Conservation (phyloP, 2,888 invertebrate genomes). For the Tuberolachnus salignus region DNA sequence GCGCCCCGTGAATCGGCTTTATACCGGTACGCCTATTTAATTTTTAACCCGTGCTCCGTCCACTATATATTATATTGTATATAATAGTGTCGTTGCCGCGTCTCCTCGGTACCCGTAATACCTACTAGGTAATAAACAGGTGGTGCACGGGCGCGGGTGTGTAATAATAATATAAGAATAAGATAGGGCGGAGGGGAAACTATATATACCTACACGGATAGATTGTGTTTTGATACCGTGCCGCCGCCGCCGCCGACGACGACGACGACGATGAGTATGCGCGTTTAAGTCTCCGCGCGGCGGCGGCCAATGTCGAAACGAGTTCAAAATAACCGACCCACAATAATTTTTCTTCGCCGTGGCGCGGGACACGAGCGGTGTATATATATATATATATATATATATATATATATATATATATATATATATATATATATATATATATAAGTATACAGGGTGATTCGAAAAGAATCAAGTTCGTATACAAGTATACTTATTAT, state of each 20-base stretch:
- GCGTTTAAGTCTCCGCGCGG: slow-evolving; percentile 46
- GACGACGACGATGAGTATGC: slow-evolving; percentile 39
- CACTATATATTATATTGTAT: too few species aligned
- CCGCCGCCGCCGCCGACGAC: slow-evolving; percentile 3
- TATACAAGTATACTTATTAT: too few species aligned
- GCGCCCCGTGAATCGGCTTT: neutral
- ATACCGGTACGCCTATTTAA: neutral
- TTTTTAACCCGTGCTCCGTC: slow-evolving; percentile 21
- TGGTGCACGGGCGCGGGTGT: slow-evolving; percentile 38
- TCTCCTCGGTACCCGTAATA: neutral
- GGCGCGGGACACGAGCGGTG: neutral
- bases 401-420: neutral
- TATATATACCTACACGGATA: neutral
- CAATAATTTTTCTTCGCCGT: slow-evolving; percentile 32
- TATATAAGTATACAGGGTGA: too few species aligned
- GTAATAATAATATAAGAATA: neutral
- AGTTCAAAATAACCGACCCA: slow-evolving; percentile 37
- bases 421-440: slow-evolving; percentile 14
- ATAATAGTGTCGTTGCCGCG: neutral
- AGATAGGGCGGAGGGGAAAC: neutral
- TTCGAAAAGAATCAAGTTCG: too few species aligned
- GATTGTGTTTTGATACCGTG: slow-evolving; percentile 49
- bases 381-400: slow-evolving; percentile 1
- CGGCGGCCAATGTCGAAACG: slow-evolving; percentile 13
- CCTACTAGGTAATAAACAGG: slow-evolving; percentile 23